Percentiles rank a stretch among this genome's conserved stretches.
Evolutionary conservation across 64 coral and sea anemone genomes (phyloP).

Genomic region (Montipora capricornis): DNA sequence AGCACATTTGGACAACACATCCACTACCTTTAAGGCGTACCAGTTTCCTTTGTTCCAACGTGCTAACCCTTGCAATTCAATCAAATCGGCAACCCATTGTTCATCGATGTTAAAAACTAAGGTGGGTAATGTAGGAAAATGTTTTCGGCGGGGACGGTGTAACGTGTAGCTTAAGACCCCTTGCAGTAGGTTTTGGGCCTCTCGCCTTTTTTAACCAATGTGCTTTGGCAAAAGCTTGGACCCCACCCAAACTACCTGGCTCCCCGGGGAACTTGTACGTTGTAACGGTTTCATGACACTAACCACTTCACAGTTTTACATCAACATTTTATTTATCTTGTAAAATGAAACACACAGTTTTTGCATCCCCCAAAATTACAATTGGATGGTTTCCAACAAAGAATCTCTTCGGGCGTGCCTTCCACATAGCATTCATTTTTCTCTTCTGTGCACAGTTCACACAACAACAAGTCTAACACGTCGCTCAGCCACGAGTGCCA

Average conservation of each 20-base stretch:
- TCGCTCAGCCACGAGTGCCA: too few species aligned
- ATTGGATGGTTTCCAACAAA: too few species aligned
- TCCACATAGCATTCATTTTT: too few species aligned
- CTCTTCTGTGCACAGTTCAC: too few species aligned
- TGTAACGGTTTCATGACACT: too few species aligned
- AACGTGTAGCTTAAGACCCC: not conserved
- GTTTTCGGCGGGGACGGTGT: not conserved
- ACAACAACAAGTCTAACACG: too few species aligned
- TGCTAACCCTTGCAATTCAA: not conserved
- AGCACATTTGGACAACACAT: constrained; percentile 9
- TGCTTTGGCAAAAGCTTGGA: not conserved
- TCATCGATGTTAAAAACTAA: not conserved
- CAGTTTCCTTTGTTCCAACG: not conserved
- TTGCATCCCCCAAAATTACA: too few species aligned
- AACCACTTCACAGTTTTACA: too few species aligned
- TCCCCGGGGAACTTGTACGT: not conserved
- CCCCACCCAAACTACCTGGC: constrained; percentile 4
- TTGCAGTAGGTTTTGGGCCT: not conserved
- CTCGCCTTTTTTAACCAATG: not conserved
- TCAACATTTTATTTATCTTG: too few species aligned
- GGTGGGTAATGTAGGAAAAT: not conserved
- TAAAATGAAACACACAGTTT: too few species aligned
- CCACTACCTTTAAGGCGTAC: not conserved
- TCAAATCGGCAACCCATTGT: constrained; percentile 20
- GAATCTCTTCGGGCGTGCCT: too few species aligned